A percentile compares a stretch with the other conserved stretches of the same genome.
phyloP scores from a whole-genome alignment of 2,113 vertebrate species.

The Indicator maculatus region DNA sequence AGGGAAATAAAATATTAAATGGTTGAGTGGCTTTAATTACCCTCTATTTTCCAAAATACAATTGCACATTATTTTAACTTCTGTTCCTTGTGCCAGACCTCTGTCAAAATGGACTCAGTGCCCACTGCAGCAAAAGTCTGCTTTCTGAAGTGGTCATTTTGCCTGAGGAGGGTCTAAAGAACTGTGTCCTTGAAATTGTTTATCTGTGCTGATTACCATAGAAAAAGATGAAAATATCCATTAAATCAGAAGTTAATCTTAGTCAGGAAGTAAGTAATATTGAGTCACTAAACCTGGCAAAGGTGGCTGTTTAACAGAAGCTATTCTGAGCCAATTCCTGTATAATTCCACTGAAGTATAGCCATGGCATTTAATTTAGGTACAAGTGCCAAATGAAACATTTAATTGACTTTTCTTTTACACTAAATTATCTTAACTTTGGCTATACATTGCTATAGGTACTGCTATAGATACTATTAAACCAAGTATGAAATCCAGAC shows the following conservation, averaged over 20 bases:
- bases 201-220: conserved; percentile 35
- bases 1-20: conserved; percentile 27
- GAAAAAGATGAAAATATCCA: conserved; percentile 21
- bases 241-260: conserved; percentile 46
- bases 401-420: conserved; percentile 36
- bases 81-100: not conserved
- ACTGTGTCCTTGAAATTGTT: conserved; percentile 9
- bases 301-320: conserved; percentile 24
- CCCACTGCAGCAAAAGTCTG: not conserved
- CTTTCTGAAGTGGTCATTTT: not conserved
- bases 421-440: conserved; percentile 13
- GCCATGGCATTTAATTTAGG: conserved; percentile 23
- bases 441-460: not conserved
- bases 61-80: not conserved
- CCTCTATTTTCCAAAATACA: not conserved
- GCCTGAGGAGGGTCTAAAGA: not conserved
- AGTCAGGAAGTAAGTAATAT: conserved; percentile 41
- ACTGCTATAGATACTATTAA: not conserved
- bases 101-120: not conserved
- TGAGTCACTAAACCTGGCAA: conserved; percentile 51
- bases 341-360: not conserved
- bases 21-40: conserved; percentile 8
- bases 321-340: conserved; percentile 24
- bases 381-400: conserved; percentile 49
- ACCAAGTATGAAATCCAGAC: not conserved